Conservation (phyloP, 2,888 invertebrate genomes). For the Labia minor region DNA sequence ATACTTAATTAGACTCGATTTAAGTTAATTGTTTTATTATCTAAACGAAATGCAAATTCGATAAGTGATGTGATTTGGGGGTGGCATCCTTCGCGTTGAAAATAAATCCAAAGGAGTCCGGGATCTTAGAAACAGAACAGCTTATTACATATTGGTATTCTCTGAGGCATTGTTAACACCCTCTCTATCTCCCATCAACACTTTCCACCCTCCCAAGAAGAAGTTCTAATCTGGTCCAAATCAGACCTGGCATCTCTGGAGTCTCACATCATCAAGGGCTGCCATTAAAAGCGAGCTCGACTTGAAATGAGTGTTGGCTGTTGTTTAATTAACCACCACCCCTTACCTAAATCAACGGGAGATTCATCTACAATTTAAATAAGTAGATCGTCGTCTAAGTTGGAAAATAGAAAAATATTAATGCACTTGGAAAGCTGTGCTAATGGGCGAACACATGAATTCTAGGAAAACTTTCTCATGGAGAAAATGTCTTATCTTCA, state of each 20-base stretch:
- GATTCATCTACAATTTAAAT: slow-evolving; percentile 7
- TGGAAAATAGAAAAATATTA: background rate
- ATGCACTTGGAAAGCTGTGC: background rate
- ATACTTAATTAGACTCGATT: too few species aligned
- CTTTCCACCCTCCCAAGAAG: too few species aligned
- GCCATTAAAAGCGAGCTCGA: background rate
- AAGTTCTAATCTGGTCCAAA: too few species aligned
- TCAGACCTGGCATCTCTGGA: too few species aligned
- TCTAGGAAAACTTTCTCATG: background rate
- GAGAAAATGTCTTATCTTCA: background rate
- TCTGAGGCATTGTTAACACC: background rate
- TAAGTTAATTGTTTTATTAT: too few species aligned
- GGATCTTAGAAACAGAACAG: too few species aligned
- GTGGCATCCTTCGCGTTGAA: too few species aligned
- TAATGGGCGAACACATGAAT: background rate
- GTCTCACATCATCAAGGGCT: background rate
- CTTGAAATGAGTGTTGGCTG: background rate
- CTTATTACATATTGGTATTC: background rate
- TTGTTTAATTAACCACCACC: slow-evolving; percentile 2
- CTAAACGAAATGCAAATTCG: too few species aligned
- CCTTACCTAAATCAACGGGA: background rate
- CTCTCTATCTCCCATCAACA: background rate
- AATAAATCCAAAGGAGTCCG: too few species aligned
- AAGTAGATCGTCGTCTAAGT: background rate
- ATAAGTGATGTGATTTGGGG: too few species aligned